These are phyloP conservation scores for Vidua macroura DNA, from an alignment of 2,113 vertebrate species.

Conservation along the genomic window DNA sequence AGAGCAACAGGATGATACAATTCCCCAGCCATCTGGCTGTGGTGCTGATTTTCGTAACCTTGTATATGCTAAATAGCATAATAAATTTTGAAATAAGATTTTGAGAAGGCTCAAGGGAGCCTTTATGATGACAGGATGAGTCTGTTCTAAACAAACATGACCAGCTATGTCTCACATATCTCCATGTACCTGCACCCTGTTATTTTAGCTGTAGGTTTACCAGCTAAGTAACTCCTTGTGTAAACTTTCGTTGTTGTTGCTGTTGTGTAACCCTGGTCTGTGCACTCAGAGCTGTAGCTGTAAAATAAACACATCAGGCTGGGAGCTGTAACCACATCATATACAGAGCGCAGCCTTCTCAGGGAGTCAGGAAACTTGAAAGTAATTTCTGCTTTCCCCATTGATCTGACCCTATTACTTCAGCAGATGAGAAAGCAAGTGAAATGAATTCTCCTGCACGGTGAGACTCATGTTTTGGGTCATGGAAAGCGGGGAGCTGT, in stretches of 20 bases:
- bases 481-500: neutral
- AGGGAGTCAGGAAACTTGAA: neutral
- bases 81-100: slow-evolving; percentile 51
- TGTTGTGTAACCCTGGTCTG: neutral
- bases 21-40: slow-evolving; percentile 60
- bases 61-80: slow-evolving; percentile 34
- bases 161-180: neutral
- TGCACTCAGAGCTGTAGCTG: neutral
- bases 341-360: neutral
- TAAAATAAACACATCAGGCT: neutral
- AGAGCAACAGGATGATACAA: slow-evolving; percentile 1
- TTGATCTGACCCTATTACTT: slow-evolving; percentile 45
- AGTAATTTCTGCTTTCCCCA: slow-evolving; percentile 21
- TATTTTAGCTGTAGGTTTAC: neutral
- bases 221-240: neutral
- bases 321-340: neutral
- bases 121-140: slow-evolving; percentile 5
- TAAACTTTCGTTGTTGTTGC: neutral
- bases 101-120: slow-evolving; percentile 33
- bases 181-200: neutral
- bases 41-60: slow-evolving; percentile 41
- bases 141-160: slow-evolving; percentile 28
- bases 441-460: slow-evolving; percentile 13
- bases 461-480: neutral
- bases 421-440: slow-evolving; percentile 8